Evolutionary conservation across 2,113 vertebrate species (phyloP).

Genomic region (Gymnobelideus leadbeateri): DNA sequence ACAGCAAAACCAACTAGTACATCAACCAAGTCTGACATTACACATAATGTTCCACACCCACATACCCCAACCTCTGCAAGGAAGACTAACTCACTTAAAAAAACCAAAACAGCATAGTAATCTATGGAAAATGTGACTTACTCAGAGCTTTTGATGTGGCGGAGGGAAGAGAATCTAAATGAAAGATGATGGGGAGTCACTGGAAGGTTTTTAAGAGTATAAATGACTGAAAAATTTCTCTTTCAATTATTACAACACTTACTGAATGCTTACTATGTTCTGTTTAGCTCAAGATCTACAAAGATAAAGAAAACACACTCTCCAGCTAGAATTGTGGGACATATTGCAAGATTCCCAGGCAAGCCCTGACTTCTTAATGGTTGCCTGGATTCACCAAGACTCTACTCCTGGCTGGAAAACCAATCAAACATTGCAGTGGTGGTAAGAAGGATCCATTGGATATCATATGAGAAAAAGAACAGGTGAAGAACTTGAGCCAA

Average conservation of each 20-base stretch:
- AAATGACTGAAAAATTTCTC: neutral
- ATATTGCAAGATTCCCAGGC: neutral
- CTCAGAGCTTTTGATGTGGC: neutral
- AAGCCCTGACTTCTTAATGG: neutral
- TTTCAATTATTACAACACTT: neutral
- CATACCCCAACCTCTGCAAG: neutral
- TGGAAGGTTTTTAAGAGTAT: neutral
- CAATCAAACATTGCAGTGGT: neutral
- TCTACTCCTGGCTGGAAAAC: neutral
- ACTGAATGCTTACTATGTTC: neutral
- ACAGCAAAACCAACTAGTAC: neutral
- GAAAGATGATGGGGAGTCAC: neutral
- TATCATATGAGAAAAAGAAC: neutral
- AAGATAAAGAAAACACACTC: neutral
- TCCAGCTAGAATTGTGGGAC: neutral
- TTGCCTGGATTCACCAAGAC: neutral
- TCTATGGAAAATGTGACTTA: neutral
- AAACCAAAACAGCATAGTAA: neutral
- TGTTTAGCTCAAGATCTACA: neutral
- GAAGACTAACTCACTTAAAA: neutral
- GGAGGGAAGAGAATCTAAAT: neutral
- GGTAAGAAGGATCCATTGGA: neutral
- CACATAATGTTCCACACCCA: neutral
- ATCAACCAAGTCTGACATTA: neutral
- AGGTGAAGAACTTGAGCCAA: neutral